phyloP scores from a whole-genome alignment of 1,140 invertebrate genomes.

The Mycetomoellerius zeteki region DNA sequence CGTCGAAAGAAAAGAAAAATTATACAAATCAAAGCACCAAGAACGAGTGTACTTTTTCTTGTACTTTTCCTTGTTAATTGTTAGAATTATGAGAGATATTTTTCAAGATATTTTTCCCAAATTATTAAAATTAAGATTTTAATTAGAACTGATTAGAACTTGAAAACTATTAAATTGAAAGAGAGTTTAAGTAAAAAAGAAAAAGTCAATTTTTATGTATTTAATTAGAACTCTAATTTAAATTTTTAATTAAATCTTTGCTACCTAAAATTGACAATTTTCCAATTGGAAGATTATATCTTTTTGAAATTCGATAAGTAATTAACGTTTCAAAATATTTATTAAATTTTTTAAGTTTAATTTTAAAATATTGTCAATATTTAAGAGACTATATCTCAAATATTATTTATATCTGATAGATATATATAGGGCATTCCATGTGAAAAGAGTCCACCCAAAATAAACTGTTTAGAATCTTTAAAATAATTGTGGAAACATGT shows the following conservation, averaged over 20 bases:
- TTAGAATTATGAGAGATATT: neutral
- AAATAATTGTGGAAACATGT: too few species aligned
- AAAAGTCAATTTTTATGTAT: conserved; percentile 6
- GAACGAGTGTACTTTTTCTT: neutral
- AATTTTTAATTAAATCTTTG: conserved; percentile 33
- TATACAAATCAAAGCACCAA: neutral
- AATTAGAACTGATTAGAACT: neutral
- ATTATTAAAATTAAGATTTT: conserved; percentile 1
- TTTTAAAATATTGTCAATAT: conserved; percentile 6
- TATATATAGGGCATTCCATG: too few species aligned
- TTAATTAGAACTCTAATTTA: conserved; percentile 36
- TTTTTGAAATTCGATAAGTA: conserved; percentile 2
- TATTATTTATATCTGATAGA: too few species aligned
- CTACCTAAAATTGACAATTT: neutral
- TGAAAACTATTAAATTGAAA: neutral
- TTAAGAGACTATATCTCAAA: neutral
- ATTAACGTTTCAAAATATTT: neutral
- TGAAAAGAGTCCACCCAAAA: too few species aligned
- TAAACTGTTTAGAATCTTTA: too few species aligned
- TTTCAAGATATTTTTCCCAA: neutral
- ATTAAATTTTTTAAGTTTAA: neutral
- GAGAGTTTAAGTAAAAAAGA: neutral
- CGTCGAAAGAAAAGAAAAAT: neutral
- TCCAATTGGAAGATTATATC: neutral
- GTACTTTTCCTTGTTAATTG: conserved; percentile 4